Conservation (phyloP, 1,140 invertebrate species). For the Philaenus spumarius region DNA sequence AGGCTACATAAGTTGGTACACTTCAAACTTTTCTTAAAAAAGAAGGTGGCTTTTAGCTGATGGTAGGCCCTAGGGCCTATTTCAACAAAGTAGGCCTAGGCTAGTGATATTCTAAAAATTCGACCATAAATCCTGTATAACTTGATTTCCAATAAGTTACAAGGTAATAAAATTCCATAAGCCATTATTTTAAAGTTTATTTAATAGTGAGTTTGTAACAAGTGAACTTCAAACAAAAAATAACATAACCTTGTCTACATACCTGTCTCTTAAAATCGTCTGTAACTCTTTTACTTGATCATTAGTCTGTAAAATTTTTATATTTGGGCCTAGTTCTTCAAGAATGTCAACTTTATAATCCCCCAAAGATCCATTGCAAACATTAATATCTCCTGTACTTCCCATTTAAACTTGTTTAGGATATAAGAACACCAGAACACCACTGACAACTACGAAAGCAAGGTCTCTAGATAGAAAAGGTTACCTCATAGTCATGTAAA, state of each 20-base stretch:
- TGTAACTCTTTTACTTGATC: slow-evolving; percentile 90
- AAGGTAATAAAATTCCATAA: background rate
- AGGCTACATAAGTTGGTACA: too few species aligned
- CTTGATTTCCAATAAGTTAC: background rate
- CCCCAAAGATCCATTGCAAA: background rate
- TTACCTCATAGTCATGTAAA: too few species aligned
- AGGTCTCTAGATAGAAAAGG: too few species aligned
- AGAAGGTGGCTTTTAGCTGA: background rate
- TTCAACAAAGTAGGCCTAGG: background rate
- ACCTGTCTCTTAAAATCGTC: slow-evolving; percentile 94
- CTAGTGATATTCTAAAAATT: slow-evolving; percentile 1
- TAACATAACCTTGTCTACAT: slow-evolving; percentile 33
- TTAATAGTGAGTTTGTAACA: background rate
- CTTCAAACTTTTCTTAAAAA: too few species aligned
- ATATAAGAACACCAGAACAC: too few species aligned
- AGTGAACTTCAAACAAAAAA: background rate
- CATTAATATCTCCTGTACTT: slow-evolving; percentile 7
- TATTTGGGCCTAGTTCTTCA: slow-evolving; percentile 64
- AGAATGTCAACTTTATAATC: slow-evolving; percentile 7
- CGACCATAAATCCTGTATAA: background rate
- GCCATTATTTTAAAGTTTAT: background rate
- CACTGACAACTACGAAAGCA: too few species aligned
- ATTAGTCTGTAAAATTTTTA: slow-evolving; percentile 74
- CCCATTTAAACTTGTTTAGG: too few species aligned
- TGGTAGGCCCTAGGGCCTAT: background rate